Evolutionary conservation across 2,888 invertebrate genomes (phyloP).

Genomic region (Ochropleura plecta): DNA sequence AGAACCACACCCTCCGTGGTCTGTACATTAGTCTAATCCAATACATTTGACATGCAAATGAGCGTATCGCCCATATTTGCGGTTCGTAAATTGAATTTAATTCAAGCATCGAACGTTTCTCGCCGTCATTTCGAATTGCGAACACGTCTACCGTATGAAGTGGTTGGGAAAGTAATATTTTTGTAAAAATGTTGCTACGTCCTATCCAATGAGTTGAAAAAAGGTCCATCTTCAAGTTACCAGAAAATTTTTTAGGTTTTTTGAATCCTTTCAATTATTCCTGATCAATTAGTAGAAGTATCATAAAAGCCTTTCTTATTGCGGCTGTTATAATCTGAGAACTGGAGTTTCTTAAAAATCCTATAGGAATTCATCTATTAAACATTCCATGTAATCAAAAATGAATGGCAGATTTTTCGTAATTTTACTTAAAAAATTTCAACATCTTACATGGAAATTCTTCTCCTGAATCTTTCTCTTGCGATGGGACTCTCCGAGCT

Average conservation of each 20-base stretch:
- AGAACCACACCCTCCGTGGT: conserved; percentile 40
- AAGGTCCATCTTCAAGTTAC: background rate
- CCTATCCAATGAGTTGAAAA: background rate
- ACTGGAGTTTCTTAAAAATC: background rate
- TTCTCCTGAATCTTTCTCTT: conserved; percentile 79
- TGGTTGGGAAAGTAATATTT: conserved; percentile 24
- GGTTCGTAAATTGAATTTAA: conserved; percentile 56
- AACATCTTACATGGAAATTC: conserved; percentile 81
- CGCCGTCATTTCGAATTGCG: conserved; percentile 42
- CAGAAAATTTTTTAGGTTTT: background rate
- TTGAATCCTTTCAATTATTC: background rate
- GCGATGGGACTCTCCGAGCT: conserved; percentile 84
- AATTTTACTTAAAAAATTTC: background rate
- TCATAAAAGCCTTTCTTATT: background rate
- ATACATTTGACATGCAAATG: conserved; percentile 59
- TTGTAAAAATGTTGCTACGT: conserved; percentile 21
- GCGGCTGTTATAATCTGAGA: background rate
- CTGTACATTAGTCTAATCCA: conserved; percentile 54
- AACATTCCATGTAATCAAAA: background rate
- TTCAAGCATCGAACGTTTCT: conserved; percentile 45
- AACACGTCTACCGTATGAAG: conserved; percentile 40
- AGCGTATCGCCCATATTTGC: conserved; percentile 57
- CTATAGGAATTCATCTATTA: background rate
- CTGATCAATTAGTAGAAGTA: background rate
- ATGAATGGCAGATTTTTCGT: no score